Conservation (phyloP, 2,797 vertebrate species). For the Gymnodraco acuticeps region DNA sequence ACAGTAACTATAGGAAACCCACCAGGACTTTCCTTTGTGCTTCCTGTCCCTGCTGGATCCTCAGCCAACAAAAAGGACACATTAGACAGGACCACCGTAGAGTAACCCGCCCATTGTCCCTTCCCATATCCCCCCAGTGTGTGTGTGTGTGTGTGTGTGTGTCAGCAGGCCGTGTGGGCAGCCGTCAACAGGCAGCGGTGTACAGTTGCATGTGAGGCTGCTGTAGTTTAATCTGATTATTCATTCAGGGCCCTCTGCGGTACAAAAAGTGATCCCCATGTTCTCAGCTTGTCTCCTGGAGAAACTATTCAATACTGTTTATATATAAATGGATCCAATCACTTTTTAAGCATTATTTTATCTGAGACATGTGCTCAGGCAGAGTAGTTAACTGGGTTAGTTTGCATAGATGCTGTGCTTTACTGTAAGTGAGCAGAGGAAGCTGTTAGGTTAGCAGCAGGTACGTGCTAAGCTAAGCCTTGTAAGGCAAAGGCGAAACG, state of each 20-base stretch:
- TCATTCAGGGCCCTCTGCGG: slow-evolving; percentile 33
- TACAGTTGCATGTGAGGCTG: slow-evolving; percentile 64
- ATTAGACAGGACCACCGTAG: slow-evolving; percentile 71
- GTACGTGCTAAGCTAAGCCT: slow-evolving; percentile 2
- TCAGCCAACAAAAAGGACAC: slow-evolving; percentile 62
- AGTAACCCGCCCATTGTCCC: slow-evolving; percentile 67
- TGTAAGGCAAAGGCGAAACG: not conserved
- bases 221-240: slow-evolving; percentile 49
- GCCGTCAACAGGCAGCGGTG: slow-evolving; percentile 49
- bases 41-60: slow-evolving; percentile 51
- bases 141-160: slow-evolving; percentile 21
- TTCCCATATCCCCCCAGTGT: slow-evolving; percentile 27
- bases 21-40: slow-evolving; percentile 58
- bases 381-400: slow-evolving; percentile 39
- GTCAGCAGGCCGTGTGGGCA: slow-evolving; percentile 60
- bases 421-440: slow-evolving; percentile 16
- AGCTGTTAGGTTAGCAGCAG: not conserved
- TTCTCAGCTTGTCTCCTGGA: not conserved
- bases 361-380: slow-evolving; percentile 32
- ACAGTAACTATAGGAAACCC: slow-evolving; percentile 47
- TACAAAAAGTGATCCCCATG: not conserved
- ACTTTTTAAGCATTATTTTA: slow-evolving; percentile 7
- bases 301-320: not conserved
- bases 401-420: slow-evolving; percentile 18
- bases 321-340: not conserved